phyloP scores from a whole-genome alignment of 1,140 invertebrate genomes.

The Maconellicoccus hirsutus region DNA sequence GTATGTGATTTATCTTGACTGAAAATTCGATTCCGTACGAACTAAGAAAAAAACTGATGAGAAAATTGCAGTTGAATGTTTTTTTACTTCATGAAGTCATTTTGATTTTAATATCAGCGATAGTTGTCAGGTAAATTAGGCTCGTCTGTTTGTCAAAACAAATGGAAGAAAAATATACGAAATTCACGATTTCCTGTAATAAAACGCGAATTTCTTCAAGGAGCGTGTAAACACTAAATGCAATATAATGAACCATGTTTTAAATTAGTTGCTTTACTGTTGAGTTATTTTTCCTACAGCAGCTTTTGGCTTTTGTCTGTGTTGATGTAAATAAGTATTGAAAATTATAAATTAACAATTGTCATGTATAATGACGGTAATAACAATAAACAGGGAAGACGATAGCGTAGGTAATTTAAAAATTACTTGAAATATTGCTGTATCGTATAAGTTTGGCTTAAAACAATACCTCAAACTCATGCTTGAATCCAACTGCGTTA shows the following conservation, averaged over 20 bases:
- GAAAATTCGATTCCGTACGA: too few species aligned
- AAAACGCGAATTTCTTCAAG: not conserved
- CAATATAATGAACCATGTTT: not conserved
- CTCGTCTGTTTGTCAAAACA: too few species aligned
- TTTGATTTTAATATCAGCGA: too few species aligned
- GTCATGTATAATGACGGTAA: not conserved
- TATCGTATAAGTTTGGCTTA: not conserved
- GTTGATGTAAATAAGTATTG: not conserved
- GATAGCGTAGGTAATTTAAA: not conserved
- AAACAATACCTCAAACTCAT: not conserved
- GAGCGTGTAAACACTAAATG: not conserved
- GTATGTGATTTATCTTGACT: too few species aligned
- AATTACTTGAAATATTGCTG: not conserved
- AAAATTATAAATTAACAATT: not conserved
- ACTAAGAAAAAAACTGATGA: too few species aligned
- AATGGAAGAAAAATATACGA: not conserved
- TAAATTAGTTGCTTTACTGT: not conserved
- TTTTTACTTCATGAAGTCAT: too few species aligned
- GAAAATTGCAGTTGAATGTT: too few species aligned
- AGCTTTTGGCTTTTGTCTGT: not conserved
- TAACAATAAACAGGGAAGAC: conserved; percentile 2
- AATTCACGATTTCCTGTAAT: not conserved
- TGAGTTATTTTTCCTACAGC: not conserved
- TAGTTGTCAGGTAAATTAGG: too few species aligned
- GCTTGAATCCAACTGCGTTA: not conserved